Evolutionary conservation across 2,888 invertebrate genomes (phyloP).

Genomic region (Xylocampa areola): DNA sequence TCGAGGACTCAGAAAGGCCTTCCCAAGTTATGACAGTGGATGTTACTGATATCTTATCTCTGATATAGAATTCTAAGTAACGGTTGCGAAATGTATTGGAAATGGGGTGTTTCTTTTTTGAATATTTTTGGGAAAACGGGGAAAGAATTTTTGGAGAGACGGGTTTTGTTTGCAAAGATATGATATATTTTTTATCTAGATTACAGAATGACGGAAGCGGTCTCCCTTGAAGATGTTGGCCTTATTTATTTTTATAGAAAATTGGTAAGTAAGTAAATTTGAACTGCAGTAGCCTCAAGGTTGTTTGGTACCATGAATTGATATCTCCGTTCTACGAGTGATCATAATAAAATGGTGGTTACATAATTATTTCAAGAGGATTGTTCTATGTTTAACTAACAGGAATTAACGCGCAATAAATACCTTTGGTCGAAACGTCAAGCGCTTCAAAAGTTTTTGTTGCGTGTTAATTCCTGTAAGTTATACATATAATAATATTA

Average conservation of each 20-base stretch:
- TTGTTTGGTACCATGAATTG: too few relatives aligned
- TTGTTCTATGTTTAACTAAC: too few relatives aligned
- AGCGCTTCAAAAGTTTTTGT: too few relatives aligned
- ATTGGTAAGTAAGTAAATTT: background rate
- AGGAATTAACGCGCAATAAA: too few relatives aligned
- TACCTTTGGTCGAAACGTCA: too few relatives aligned
- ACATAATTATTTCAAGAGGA: too few relatives aligned
- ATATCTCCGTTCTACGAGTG: too few relatives aligned
- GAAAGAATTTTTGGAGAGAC: slow-evolving; percentile 19
- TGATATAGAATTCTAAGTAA: slow-evolving; percentile 59
- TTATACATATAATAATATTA: too few relatives aligned
- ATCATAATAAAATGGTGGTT: too few relatives aligned
- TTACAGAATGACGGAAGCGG: background rate
- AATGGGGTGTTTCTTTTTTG: slow-evolving; percentile 28
- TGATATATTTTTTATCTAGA: slow-evolving; percentile 6
- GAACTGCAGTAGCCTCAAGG: background rate
- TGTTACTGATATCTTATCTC: slow-evolving; percentile 58
- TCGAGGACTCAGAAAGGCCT: slow-evolving; percentile 30
- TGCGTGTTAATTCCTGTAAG: too few relatives aligned
- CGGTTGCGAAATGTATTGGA: slow-evolving; percentile 56
- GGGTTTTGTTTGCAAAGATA: background rate
- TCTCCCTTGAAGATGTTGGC: background rate
- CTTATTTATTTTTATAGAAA: background rate
- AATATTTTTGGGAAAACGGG: slow-evolving; percentile 16
- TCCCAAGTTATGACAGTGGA: slow-evolving; percentile 56